phyloP scores from a whole-genome alignment of 1,140 invertebrate species.

The Heliconius himera region DNA sequence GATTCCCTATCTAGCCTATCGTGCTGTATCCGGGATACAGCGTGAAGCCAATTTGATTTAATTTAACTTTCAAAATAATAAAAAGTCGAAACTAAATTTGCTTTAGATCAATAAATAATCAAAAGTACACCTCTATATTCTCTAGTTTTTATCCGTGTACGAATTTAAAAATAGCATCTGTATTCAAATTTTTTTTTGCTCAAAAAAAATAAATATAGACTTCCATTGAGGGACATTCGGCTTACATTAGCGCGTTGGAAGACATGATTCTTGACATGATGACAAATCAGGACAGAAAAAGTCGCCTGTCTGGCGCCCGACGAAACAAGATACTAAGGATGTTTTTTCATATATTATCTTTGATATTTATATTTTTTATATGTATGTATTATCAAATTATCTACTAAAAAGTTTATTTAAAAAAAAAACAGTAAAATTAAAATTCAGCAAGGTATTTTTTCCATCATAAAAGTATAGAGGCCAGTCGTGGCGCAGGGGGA shows the following conservation, averaged over 20 bases:
- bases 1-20: not conserved
- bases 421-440: too few relatives aligned
- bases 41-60: not conserved
- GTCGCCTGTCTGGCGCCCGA: slow-evolving; percentile 26
- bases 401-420: not conserved
- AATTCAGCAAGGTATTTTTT: too few relatives aligned
- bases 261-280: not conserved
- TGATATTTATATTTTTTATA: not conserved
- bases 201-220: not conserved
- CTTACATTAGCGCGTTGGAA: not conserved
- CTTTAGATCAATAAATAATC: too few relatives aligned
- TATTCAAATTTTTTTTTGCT: not conserved
- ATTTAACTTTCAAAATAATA: too few relatives aligned
- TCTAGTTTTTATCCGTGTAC: not conserved
- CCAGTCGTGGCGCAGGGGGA: too few relatives aligned
- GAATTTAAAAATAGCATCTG: not conserved
- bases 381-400: not conserved
- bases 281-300: slow-evolving; percentile 22
- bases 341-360: not conserved
- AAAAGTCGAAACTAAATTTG: too few relatives aligned
- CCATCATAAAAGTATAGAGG: too few relatives aligned
- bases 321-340: slow-evolving; percentile 3
- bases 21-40: not conserved
- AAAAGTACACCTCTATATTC: not conserved
- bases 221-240: not conserved